These are phyloP conservation scores for Coregonus ussuriensis DNA, from an alignment of 2,797 vertebrate genomes.

Conservation along the genomic window DNA sequence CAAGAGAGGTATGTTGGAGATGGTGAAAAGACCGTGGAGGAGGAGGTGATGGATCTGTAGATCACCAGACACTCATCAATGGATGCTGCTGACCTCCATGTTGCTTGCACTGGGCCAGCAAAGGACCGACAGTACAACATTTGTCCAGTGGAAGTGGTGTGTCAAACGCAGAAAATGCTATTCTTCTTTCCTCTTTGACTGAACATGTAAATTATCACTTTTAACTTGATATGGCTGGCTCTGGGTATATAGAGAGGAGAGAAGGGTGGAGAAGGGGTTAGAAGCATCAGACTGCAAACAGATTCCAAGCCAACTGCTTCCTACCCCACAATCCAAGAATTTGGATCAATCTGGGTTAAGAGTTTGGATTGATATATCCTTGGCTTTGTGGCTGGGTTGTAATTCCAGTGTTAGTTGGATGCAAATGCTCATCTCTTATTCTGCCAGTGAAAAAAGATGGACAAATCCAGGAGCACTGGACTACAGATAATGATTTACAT, in stretches of 20 bases:
- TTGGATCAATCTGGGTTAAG: background rate
- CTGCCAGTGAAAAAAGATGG: background rate
- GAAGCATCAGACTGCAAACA: background rate
- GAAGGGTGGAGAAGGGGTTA: background rate
- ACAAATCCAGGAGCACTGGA: background rate
- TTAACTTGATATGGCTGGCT: background rate
- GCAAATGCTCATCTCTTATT: background rate
- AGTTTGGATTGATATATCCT: background rate
- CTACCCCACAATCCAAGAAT: background rate
- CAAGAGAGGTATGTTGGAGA: slow-evolving; percentile 89
- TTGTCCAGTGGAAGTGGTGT: background rate
- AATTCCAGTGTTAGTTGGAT: background rate
- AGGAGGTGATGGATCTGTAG: slow-evolving; percentile 85
- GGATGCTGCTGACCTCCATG: slow-evolving; percentile 31
- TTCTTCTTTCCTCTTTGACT: background rate
- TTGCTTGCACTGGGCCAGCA: slow-evolving; percentile 22
- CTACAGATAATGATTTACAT: background rate
- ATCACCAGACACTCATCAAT: slow-evolving; percentile 29
- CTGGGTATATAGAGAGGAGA: background rate
- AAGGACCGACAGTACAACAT: background rate
- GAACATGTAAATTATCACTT: background rate
- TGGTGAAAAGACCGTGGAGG: slow-evolving; percentile 78
- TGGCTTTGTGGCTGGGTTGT: background rate
- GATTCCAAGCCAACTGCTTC: background rate
- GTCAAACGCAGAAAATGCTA: background rate